These are phyloP conservation scores for Nemopilema nomurai DNA, from an alignment of 30 jellyfish, hydroid and myxozoan species.

Conservation along the genomic window DNA sequence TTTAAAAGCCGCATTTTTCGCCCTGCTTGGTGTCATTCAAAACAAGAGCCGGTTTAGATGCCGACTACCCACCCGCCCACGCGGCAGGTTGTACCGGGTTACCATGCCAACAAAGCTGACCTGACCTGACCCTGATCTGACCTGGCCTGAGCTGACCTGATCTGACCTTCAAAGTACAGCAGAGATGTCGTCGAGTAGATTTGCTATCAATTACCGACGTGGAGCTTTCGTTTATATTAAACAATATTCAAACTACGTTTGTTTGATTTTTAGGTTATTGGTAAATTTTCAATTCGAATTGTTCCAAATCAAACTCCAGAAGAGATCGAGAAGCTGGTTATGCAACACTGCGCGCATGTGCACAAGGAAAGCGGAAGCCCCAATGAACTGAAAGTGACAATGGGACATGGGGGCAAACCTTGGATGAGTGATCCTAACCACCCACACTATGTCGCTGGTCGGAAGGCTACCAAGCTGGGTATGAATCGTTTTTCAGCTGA, in stretches of 20 bases:
- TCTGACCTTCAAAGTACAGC: no score
- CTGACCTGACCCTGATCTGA: no score
- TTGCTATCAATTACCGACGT: neutral
- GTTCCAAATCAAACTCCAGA: constrained; percentile 94
- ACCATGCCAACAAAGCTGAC: no score
- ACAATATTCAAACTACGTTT: neutral
- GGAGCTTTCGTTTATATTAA: neutral
- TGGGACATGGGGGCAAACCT: constrained; percentile 93
- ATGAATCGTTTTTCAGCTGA: no score
- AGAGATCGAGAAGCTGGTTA: constrained; percentile 72
- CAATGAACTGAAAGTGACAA: constrained; percentile 48
- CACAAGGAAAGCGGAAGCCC: constrained; percentile 77
- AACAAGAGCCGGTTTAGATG: no score
- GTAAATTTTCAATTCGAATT: constrained; percentile 92
- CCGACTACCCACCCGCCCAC: no score
- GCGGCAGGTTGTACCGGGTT: no score
- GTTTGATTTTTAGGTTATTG: constrained; percentile 77
- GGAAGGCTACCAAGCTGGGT: constrained; percentile 87
- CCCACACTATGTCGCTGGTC: constrained; percentile 87
- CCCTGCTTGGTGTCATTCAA: no score
- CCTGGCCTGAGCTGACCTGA: no score
- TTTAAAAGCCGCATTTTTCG: no score
- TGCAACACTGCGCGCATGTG: constrained; percentile 56
- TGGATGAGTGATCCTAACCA: constrained; percentile 93
- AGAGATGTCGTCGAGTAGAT: constrained; percentile 1